Evolutionary conservation across 2,797 vertebrate species (phyloP), one percentile per base, ranked within the genome.

Genomic region (Melanotaenia boesemani): DNA sequence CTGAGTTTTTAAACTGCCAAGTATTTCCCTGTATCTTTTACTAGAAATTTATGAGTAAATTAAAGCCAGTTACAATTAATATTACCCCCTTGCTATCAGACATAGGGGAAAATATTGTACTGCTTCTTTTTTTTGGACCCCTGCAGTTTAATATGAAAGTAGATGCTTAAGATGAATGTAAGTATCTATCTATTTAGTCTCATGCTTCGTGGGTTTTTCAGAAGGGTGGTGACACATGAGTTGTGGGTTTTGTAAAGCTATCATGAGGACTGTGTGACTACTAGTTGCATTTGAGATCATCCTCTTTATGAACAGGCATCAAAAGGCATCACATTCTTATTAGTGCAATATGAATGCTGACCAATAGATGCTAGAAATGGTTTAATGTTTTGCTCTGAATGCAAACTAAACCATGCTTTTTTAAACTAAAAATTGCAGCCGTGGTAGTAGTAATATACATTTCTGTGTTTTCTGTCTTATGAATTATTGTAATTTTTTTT

Each of bases 41-140:
- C 50, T 54, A 52, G 70, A 80, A 83, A 69, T 84, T 66, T 86
- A 85, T 69, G 5, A 37, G 10, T 80, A 83, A 89, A 88, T 84
- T 76, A 88, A 84, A 85, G 72, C 83, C 78, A 79, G 34, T 72
- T 63, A 69, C 32, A 67, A 67, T 90, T 77, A 82, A 81, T 37
- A 28, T 77, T 18, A 70, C 20, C 13, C 57, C 20, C 44, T 71
- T 1, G 3, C 48, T 63, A 68, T 82, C n/a, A 72, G 11, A 56
- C 36, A 52, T 4, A 52, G 32, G 34, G 24, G 18, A 20, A 58
- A 50, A 39, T 1, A 63, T 70, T 66, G 15, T 46, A 58, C 61
- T 67, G 48, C 61, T 77, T 64, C 66, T 72, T 18, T 77, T 63
- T 68, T 72, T 18, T 30, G 48, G 24, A 72, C 46, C 73, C 57